Base-by-base conservation (phyloP, 2,113 vertebrate species). In the Acanthisitta chloris region DNA sequence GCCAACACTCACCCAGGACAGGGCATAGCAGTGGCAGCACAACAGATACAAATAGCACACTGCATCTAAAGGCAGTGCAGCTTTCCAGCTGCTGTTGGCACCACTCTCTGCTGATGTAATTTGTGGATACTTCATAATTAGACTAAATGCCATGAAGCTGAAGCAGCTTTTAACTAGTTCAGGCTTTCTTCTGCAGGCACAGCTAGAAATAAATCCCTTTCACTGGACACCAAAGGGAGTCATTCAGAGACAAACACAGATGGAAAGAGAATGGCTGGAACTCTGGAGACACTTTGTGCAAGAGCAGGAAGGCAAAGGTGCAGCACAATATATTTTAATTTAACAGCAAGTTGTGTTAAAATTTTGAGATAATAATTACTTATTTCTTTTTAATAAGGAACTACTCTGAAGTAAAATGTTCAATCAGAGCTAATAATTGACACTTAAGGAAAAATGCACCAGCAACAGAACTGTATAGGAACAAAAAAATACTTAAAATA, bases 11-110 rank as follows among this genome's bases (percentile, higher is more conserved):
- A 59, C 38, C 77, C 49, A 42, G 42, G 5, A 18, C 34, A 43
- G 73, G 45, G 11, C 18, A 3, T 34, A 29, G 19, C 2, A 20
- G 19, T 33, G 20, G 36, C 71, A 73, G 49, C 48, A 23, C 67
- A 67, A 43, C 25, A 52, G 31, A 36, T 28, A 31, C n/a, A 34
- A 64, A 52, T 1, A 54, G 25, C 5, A 19, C 0, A 0, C 10
- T 28, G 33, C 20, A 77, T 10, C 54, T 36, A 52, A 83, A 45
- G 1, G 7, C 59, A 57, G 2, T 2, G 36, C 51, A 58, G 40
- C n/a, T n/a, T 83, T 28, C 58, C 62, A 90, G 72, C 17, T 86
- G 43, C 58, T 11, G 5, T 16, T 65, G 1, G 8, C 36, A 70
- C 7, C 17, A 12, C n/a, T 55, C 23, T 77, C 76, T 76, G 33